Conservation (phyloP, 92 coral and sea anemone species). For the Umimayanthus chanpuru region DNA sequence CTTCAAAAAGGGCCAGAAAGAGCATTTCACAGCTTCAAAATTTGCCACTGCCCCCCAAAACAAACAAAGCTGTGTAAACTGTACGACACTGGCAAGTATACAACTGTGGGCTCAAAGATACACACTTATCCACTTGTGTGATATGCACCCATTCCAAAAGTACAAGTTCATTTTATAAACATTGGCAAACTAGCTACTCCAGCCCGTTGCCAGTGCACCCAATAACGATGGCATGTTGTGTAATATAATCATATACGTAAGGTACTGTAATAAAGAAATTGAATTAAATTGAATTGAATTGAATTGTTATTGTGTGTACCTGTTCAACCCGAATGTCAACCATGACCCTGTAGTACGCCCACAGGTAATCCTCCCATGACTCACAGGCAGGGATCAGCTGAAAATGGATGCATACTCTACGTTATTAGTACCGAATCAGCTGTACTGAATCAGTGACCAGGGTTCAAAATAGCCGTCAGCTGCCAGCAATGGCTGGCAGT, state of each 20-base stretch:
- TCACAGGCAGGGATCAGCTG: conserved; percentile 92
- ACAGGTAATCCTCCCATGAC: conserved; percentile 96
- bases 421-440: neutral
- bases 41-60: no score
- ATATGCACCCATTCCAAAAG: neutral
- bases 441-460: neutral
- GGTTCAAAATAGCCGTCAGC: neutral
- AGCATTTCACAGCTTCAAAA: no score
- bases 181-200: neutral
- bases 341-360: conserved; percentile 97
- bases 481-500: no score
- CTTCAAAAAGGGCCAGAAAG: no score
- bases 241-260: no score
- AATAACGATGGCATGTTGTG: neutral
- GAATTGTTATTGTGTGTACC: conserved; percentile 64
- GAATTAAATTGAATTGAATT: no score
- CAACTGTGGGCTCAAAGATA: no score
- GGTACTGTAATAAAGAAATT: no score
- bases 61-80: no score
- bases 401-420: neutral
- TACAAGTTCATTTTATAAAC: neutral
- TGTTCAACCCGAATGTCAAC: conserved; percentile 98
- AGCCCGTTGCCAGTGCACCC: neutral
- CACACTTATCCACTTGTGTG: neutral
- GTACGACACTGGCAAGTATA: no score